phyloP scores from a whole-genome alignment of 2,888 invertebrate species.

The Molanna angustata region DNA sequence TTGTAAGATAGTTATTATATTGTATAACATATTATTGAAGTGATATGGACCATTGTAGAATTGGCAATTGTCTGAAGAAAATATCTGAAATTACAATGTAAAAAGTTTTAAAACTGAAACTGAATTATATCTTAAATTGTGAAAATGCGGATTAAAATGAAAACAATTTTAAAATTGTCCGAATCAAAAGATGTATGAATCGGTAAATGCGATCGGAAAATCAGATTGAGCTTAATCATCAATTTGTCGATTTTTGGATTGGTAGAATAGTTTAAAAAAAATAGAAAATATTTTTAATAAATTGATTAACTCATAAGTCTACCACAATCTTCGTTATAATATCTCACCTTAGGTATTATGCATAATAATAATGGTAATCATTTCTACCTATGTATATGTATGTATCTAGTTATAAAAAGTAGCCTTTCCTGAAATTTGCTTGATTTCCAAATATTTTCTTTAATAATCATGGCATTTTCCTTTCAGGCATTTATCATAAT shows the following conservation, averaged over 20 bases:
- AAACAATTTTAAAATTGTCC: no score
- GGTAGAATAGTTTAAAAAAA: conserved; percentile 16
- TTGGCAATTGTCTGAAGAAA: conserved; percentile 11
- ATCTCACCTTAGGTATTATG: no score
- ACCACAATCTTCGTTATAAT: conserved; percentile 16
- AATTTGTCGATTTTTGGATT: conserved; percentile 3
- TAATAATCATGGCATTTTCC: no score
- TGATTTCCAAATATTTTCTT: no score
- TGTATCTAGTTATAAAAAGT: no score
- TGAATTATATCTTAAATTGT: no score
- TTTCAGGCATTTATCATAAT: no score
- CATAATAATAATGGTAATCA: no score
- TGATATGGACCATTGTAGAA: conserved; percentile 14
- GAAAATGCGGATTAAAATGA: no score
- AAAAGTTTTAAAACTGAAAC: no score
- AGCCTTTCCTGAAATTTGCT: no score
- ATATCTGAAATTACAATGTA: background rate
- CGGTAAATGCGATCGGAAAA: conserved; percentile 7
- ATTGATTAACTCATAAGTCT: conserved; percentile 13
- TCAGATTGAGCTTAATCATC: conserved; percentile 18
- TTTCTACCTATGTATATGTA: no score
- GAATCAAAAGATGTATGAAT: background rate
- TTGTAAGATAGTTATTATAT: conserved; percentile 16
- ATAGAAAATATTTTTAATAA: conserved; percentile 25
- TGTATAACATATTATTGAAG: conserved; percentile 11